These are phyloP conservation scores for Cairina moschata DNA, from an alignment of 2,113 vertebrate species.

Conservation along the genomic window DNA sequence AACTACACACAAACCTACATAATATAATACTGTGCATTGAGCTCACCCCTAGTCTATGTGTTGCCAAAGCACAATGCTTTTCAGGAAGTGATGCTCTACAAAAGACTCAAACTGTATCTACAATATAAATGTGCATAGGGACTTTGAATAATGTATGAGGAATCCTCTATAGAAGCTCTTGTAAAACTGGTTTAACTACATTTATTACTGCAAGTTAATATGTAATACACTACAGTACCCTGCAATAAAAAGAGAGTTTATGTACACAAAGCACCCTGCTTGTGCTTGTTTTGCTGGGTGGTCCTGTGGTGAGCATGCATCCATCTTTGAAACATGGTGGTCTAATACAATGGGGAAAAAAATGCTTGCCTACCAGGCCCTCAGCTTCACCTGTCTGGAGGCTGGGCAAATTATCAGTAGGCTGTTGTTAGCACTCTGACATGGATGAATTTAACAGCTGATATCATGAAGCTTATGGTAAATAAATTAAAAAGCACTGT, in stretches of 20 bases:
- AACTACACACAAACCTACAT: neutral
- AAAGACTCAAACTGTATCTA: neutral
- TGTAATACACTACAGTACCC: neutral
- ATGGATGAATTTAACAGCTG: neutral
- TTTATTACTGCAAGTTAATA: conserved; percentile 37
- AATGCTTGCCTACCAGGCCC: neutral
- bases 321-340: neutral
- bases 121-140: neutral
- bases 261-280: neutral
- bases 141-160: neutral
- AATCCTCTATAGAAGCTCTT: neutral
- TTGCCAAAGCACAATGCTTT: neutral
- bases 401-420: neutral
- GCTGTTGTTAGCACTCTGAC: neutral
- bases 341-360: neutral
- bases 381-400: neutral
- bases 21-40: neutral
- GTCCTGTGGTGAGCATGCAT: neutral
- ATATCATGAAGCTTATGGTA: neutral
- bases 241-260: neutral
- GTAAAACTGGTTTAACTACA: conserved; percentile 54
- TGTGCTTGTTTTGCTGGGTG: neutral
- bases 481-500: neutral
- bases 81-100: neutral
- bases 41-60: neutral